These are phyloP conservation scores for Thomomys bottae DNA, from an alignment of 2,113 vertebrate genomes.

Conservation along the genomic window DNA sequence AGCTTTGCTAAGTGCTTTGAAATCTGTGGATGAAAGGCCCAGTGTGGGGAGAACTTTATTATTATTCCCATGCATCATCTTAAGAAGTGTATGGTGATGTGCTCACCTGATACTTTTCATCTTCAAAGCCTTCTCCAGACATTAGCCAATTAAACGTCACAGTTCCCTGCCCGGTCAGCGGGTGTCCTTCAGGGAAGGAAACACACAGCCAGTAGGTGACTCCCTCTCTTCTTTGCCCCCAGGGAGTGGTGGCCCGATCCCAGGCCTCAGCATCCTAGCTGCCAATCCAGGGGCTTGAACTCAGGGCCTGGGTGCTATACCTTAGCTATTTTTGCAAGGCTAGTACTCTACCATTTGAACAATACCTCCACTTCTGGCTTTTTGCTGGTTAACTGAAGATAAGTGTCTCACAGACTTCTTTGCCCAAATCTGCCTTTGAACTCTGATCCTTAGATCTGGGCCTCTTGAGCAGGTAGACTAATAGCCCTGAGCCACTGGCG, in stretches of 20 bases:
- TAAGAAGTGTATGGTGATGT: conserved; percentile 72
- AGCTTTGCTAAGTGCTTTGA: conserved; percentile 78
- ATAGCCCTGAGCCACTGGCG: no score
- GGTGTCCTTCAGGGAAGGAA: conserved; percentile 61
- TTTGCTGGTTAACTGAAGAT: no score
- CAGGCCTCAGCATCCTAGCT: neutral
- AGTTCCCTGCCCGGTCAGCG: conserved; percentile 46
- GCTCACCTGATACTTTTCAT: conserved; percentile 77
- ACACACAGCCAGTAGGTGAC: neutral
- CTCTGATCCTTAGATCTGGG: neutral
- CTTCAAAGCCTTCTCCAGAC: conserved; percentile 78
- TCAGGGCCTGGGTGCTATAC: neutral
- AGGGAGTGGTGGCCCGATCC: neutral
- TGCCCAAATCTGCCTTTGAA: no score
- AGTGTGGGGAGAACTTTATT: conserved; percentile 75
- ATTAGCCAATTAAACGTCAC: conserved; percentile 76
- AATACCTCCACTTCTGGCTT: no score
- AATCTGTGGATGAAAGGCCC: conserved; percentile 78
- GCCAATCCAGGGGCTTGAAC: neutral
- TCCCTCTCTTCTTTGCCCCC: neutral
- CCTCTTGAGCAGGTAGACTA: no score
- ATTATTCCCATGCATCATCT: conserved; percentile 73
- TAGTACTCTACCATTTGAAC: neutral
- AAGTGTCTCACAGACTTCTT: no score
- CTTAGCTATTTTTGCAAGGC: neutral